Conservation (phyloP, 92 coral and sea anemone genomes). For the Epizoanthus ramosus region DNA sequence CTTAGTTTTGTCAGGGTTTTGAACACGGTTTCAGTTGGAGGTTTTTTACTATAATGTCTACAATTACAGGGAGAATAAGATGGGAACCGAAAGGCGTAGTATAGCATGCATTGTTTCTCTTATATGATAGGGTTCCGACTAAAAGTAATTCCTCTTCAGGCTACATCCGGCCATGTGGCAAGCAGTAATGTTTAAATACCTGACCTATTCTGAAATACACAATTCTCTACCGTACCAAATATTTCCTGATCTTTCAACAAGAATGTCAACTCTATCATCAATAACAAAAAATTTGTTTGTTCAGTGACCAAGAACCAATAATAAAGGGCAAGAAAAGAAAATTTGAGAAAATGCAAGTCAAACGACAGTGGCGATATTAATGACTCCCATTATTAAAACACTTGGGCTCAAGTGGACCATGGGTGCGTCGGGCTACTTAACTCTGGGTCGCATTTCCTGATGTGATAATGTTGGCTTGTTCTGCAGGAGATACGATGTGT, state of each 20-base stretch:
- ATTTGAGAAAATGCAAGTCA: too few species aligned
- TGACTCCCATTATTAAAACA: not conserved
- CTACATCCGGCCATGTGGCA: not conserved
- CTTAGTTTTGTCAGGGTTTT: too few species aligned
- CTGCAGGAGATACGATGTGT: not conserved
- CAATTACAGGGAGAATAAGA: too few species aligned
- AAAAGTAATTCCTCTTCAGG: too few species aligned
- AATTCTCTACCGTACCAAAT: not conserved
- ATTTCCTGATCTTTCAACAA: not conserved
- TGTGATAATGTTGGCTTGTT: not conserved
- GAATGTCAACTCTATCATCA: not conserved
- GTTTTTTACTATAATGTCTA: too few species aligned
- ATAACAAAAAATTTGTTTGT: slow-evolving; percentile 8
- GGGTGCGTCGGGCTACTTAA: not conserved
- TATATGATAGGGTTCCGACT: too few species aligned
- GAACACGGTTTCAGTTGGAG: too few species aligned
- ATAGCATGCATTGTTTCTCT: too few species aligned
- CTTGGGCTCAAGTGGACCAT: slow-evolving; percentile 19
- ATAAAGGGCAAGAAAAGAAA: not conserved
- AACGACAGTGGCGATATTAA: not conserved
- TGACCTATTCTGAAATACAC: not conserved
- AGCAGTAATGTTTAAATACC: not conserved
- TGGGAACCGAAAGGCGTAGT: too few species aligned
- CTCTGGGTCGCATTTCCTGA: not conserved
- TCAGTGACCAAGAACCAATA: slow-evolving; percentile 7